Base-by-base conservation (phyloP, 2,113 vertebrate species). In the Gymnocephalus cernua region DNA sequence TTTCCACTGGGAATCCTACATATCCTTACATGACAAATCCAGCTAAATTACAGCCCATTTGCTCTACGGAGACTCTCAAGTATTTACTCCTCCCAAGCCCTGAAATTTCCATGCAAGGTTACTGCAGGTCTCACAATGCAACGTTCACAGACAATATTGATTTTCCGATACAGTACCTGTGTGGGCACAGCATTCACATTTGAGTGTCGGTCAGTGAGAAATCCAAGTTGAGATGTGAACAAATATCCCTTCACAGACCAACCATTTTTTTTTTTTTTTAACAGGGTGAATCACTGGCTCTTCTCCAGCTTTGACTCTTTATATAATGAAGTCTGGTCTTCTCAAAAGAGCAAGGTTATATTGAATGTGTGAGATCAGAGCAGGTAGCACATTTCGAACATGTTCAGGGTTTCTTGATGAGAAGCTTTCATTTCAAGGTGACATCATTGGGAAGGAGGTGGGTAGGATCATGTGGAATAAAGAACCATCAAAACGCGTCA, bases 291-390 rank as follows among this genome's bases (percentile, higher is more conserved):
- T 79, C 38, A 27, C 32, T 53, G 66, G 56, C 65, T 76, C 11
- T 11, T 82, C 47, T 79, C 27, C 67, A 77, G 54, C 54, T 66
- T 80, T 73, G 50, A 77, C 47, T 58, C 35, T 86, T 47, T 68
- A 66, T 57, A 64, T 64, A 76, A 86, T 83, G 19, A 59, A 23
- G 18, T 70, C 44, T 23, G 45, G 5, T 65, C 51, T 21, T 63
- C 50, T 69, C 29, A 75, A 45, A 61, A 74, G 62, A 82, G 12
- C 50, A 64, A 70, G 68, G 66, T 78, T 74, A 69, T 89, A 85
- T 58, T 77, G 10, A 76, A 81, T 76, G 66, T 79, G 76, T 65
- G 74, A 29, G 16, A 77, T 66, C 53, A 70, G n/a, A 61, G 45
- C 12, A 2, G 2, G 16, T 53, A n/a, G 5, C 21, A 64, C 27